Percentiles rank a stretch among this genome's conserved stretches.
These are phyloP conservation scores for Pterostichus madidus DNA, from an alignment of 2,888 invertebrate genomes.

Conservation along the genomic window DNA sequence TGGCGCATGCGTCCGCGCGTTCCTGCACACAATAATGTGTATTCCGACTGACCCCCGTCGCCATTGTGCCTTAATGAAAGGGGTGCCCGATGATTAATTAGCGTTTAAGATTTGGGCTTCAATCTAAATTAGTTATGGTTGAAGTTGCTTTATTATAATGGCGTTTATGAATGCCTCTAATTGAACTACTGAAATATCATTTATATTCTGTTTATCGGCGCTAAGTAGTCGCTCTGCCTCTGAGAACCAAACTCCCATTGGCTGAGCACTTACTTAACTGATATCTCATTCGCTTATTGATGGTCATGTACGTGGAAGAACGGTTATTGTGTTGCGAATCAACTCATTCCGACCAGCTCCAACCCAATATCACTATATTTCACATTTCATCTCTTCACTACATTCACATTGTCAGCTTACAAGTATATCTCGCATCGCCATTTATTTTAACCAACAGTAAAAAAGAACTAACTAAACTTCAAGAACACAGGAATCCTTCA, in stretches of 20 bases:
- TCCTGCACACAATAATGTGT: slow-evolving; percentile 57
- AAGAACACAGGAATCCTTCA: too few species aligned
- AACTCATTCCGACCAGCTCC: background rate
- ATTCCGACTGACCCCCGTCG: slow-evolving; percentile 58
- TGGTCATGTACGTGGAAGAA: slow-evolving; percentile 33
- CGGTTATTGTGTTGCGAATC: slow-evolving; percentile 5
- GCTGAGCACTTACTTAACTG: slow-evolving; percentile 26
- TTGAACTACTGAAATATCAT: slow-evolving; percentile 66
- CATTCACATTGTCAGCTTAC: background rate
- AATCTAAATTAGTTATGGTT: slow-evolving; percentile 66
- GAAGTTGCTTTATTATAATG: slow-evolving; percentile 66
- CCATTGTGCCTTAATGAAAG: slow-evolving; percentile 63
- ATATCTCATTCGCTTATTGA: slow-evolving; percentile 22
- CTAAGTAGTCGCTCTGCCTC: slow-evolving; percentile 57
- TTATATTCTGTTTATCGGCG: slow-evolving; percentile 66
- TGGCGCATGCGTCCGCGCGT: slow-evolving; percentile 31
- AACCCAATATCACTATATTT: background rate
- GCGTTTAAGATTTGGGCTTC: slow-evolving; percentile 66
- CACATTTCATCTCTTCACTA: background rate
- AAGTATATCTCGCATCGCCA: too few species aligned
- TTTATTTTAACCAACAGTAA: too few species aligned
- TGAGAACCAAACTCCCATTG: slow-evolving; percentile 21
- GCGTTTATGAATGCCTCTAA: slow-evolving; percentile 65
- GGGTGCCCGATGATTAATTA: slow-evolving; percentile 64
- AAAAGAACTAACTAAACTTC: too few species aligned